Base-by-base conservation (phyloP, 2,113 vertebrate species). In the Siphamia tubifer region DNA sequence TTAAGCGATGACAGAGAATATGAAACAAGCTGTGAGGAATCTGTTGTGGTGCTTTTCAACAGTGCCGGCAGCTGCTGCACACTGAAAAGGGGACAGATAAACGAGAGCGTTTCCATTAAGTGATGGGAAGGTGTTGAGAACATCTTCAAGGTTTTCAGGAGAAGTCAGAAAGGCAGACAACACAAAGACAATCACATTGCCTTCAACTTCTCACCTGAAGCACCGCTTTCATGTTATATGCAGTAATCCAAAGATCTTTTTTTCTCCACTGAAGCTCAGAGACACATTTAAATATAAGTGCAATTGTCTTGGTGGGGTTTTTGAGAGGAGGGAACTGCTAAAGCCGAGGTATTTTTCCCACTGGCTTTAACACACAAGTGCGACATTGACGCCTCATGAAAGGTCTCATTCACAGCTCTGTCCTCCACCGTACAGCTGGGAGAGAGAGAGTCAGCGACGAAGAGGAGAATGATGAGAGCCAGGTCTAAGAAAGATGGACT, bases 361-460 rank as follows among this genome's bases (percentile, higher is more conserved):
- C 20, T 56, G 42, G 44, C 45, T 73, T 60, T 79, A 62, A 58
- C 66, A 87, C 72, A 85, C 76, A 76, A 84, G 57, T 62, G 63
- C 13, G 44, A 80, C 58, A 66, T 45, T 81, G 68, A 78, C 32
- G 11, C 48, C 35, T 11, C 32, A 58, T 63, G 57, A 77, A 82
- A 74, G 78, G 39, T 79, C 67, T 85, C 72, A 69, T 82, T 87
- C 73, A 73, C 30, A 62, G 36, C 4, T 34, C 13, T n/a, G 25
- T 56, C 24, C 62, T 58, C 39, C 11, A 20, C 45, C 45, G 44
- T 21, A 81, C 83, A 77, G 67, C 67, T 68, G 70, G 64, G 55
- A 24, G 47, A 49, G 24, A 15, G 24, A 15, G n/a, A 12, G 21
- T 10, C 9, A 47, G 16, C 30, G 7, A 40, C 21, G 6, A 36